These are phyloP conservation scores for Eremophila alpestris DNA, from an alignment of 2,797 vertebrate genomes.

Conservation along the genomic window DNA sequence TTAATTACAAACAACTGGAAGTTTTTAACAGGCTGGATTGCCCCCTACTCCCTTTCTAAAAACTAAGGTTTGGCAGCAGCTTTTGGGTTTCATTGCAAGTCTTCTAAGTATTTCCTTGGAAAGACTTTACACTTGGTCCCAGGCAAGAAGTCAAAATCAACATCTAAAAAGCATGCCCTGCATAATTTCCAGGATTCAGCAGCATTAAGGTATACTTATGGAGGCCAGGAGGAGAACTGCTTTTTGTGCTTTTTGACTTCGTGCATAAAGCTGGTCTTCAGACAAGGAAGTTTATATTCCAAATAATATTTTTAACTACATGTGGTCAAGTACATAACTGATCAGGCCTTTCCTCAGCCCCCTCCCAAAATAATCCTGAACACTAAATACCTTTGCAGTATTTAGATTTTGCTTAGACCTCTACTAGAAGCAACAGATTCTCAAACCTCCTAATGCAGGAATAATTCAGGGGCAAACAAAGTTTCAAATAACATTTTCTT, in stretches of 20 bases:
- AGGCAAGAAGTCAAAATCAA: slow-evolving; percentile 76
- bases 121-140: slow-evolving; percentile 72
- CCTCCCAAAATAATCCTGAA: slow-evolving; percentile 21
- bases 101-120: slow-evolving; percentile 77
- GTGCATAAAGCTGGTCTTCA: slow-evolving; percentile 40
- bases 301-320: slow-evolving; percentile 61
- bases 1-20: slow-evolving; percentile 65
- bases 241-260: slow-evolving; percentile 20
- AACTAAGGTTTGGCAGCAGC: slow-evolving; percentile 50
- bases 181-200: slow-evolving; percentile 66
- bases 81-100: slow-evolving; percentile 60
- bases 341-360: slow-evolving; percentile 15
- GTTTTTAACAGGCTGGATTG: slow-evolving; percentile 61
- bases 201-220: slow-evolving; percentile 38
- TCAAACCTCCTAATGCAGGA: not conserved
- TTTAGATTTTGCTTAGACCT: not conserved
- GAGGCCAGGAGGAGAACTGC: slow-evolving; percentile 40
- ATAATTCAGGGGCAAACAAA: not conserved
- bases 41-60: slow-evolving; percentile 51
- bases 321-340: not conserved
- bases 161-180: slow-evolving; percentile 62
- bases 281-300: slow-evolving; percentile 63
- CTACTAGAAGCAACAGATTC: not conserved
- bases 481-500: not conserved
- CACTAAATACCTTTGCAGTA: not conserved